Conservation (phyloP, 2,888 invertebrate genomes). For the Coleophora deauratella region DNA sequence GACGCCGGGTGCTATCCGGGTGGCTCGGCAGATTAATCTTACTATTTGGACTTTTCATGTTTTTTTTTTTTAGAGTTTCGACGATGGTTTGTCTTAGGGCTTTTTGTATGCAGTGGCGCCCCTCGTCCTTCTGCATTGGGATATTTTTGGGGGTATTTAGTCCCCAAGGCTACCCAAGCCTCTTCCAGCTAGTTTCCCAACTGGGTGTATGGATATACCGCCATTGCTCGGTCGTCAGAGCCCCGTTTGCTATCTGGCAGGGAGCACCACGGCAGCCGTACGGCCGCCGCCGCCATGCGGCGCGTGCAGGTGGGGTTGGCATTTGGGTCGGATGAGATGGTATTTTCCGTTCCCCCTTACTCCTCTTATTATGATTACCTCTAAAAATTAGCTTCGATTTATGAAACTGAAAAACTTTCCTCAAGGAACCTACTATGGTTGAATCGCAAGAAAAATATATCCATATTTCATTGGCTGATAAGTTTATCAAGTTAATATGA, state of each 20-base stretch:
- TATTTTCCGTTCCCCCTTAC: slow-evolving; percentile 4
- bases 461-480: too few species aligned
- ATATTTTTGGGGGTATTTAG: slow-evolving; percentile 8
- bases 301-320: slow-evolving; percentile 9
- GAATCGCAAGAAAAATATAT: too few species aligned
- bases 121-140: not conserved
- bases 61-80: slow-evolving; percentile 3
- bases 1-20: slow-evolving; percentile 1
- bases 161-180: slow-evolving; percentile 10
- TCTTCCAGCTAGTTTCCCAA: slow-evolving; percentile 4
- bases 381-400: too few species aligned
- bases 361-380: slow-evolving; percentile 1
- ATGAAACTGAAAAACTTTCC: too few species aligned
- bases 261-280: slow-evolving; percentile 10
- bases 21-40: not conserved
- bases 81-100: too few species aligned
- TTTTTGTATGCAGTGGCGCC: slow-evolving; percentile 12
- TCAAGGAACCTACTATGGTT: too few species aligned
- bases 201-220: slow-evolving; percentile 15
- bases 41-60: not conserved
- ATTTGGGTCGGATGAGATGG: slow-evolving; percentile 5
- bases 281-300: slow-evolving; percentile 6
- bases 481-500: too few species aligned
- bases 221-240: slow-evolving; percentile 16
- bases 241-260: too few species aligned